Base-by-base conservation (phyloP, 2,888 invertebrate species). In the Chymomyza fuscimana region DNA sequence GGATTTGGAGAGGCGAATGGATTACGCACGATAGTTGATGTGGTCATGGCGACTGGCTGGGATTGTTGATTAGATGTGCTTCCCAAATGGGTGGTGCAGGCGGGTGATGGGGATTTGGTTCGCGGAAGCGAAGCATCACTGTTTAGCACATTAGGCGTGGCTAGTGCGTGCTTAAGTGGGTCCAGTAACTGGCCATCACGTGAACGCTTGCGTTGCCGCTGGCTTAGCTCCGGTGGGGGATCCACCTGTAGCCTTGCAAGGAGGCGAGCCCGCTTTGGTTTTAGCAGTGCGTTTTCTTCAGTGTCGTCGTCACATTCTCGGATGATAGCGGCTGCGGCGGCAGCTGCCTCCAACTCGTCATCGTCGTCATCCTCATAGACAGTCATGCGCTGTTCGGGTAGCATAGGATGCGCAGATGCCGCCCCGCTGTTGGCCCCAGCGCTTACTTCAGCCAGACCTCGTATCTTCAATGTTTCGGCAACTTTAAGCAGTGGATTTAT, bases 401-500 rank as follows among this genome's bases (percentile, higher is more conserved):
- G 50, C 79, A 89, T 78, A 19, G 86, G 82, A 50, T 82, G 84
- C 2, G 86, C 78, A 0, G 77, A 81, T 46, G 72, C 76, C 10
- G 74, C 25, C 72, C 72, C n/a, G 94, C 95, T 69, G 2, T 71
- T 68, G 19, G 87, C 77, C 0, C 91, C 86, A 0, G 90, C 86
- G 56, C 90, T 96, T 72, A 97, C 97, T 88, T 97, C 97, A 78
- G 97, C 97, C 84, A 97, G 91, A 1, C 97, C 97, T 19, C 97
- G 94, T 79, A 97, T 96, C 92, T 97, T 97, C 46, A 97, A 92
- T 70, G 95, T 95, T 91, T 97, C 97, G 32, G 97, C 97, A 79
- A 97, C 97, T 89, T 96, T 96, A 65, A 97, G 92, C 81, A 97
- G 91, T 4, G 97, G 96, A 67, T 96, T 95, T 82, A 97, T 96